Base-by-base conservation (phyloP, 2,113 vertebrate genomes). In the Hemiprocne comata region DNA sequence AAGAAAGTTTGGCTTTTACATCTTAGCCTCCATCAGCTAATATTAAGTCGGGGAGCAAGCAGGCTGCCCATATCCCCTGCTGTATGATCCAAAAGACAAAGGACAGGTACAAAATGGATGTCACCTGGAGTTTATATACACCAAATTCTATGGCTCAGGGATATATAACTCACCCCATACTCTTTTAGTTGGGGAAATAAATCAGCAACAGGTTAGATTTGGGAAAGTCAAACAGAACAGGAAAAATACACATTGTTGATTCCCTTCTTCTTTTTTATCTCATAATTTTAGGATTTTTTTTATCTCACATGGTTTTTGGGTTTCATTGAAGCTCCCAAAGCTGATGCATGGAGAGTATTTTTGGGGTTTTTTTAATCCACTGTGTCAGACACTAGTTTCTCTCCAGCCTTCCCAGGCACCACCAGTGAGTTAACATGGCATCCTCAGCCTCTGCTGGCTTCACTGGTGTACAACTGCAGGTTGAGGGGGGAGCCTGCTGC, bases 11-110 rank as follows among this genome's bases (percentile, higher is more conserved):
- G 81, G 29, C 69, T 81, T 71, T 28, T 72, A 55, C 16, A 7
- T 70, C 25, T 70, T 61, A 73, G 64, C 58, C 57, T 13, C 79
- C 76, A 65, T 23, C 50, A 29, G 42, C 65, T 95, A 91, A 51
- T 64, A 81, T 53, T 94, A 81, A 40, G 57, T 72, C 0, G 1
- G 61, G 0, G 66, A 77, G 21, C 58, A 34, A 62, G 54, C 0
- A 0, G 69, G 19, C 12, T 88, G 78, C 64, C 6, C 2, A n/a
- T 78, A 3, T 48, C 16, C 21, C 11, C 36, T 0, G 0, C 42
- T 2, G 1, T 64, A 48, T 0, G 0, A 40, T 42, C 36, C 17
- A 15, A 4, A 31, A 77, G 60, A 34, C 48, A 79, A 80, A 66
- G 55, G n/a, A 71, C n/a, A 21, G 34, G 10, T 29, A 74, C 17